Base-by-base conservation (phyloP, 2,888 invertebrate genomes). In the Agonopterix arenella region DNA sequence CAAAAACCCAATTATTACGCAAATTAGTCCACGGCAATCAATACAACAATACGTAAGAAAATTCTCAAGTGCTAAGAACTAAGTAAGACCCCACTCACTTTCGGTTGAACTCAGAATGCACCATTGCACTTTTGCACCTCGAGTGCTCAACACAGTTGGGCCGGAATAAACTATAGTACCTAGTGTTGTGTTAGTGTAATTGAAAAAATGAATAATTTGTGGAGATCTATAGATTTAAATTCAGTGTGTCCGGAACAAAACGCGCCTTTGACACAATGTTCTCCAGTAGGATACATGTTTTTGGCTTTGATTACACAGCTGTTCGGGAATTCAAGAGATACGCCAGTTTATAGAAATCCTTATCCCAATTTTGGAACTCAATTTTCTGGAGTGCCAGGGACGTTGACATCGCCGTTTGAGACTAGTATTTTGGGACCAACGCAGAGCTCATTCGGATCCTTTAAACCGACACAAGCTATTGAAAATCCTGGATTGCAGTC, bases 141-240 rank as follows among this genome's bases (percentile, higher is more conserved):
- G 13, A 47, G 18, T 28, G 18, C 41, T 28, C 47, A 18, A 9
- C 38, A 18, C 18, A 8, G 38, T 4, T 38, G 7, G 7, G 38
- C 46, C 38, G 44, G 18, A 7, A 44, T 5, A 36, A 8, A 45
- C 28, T 28, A 28, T 28, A 28, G n/a, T n/a, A n/a, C n/a, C n/a
- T n/a, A n/a, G 28, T 28, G 28, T 28, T 7, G 28, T 28, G 28
- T 1, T 28, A 28, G 28, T 28, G 28, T 4, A 28, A 28, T 28
- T 41, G 40, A 13, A 10, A 51, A 46, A 47, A 54, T 54, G 54
- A 56, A 61, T 2, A 67, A 67, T 48, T 56, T 37, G 47, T 93
- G 92, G 92, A 65, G 81, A 45, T 92, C 93, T 5, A 90, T 90
- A 1, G 88, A 93, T 64, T 78, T 93, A 45, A 70, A 88, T 9